Percentiles rank a stretch among this genome's conserved stretches.
Evolutionary conservation across 2,797 vertebrate species (phyloP).

Genomic region (Enteromius anoplus): DNA sequence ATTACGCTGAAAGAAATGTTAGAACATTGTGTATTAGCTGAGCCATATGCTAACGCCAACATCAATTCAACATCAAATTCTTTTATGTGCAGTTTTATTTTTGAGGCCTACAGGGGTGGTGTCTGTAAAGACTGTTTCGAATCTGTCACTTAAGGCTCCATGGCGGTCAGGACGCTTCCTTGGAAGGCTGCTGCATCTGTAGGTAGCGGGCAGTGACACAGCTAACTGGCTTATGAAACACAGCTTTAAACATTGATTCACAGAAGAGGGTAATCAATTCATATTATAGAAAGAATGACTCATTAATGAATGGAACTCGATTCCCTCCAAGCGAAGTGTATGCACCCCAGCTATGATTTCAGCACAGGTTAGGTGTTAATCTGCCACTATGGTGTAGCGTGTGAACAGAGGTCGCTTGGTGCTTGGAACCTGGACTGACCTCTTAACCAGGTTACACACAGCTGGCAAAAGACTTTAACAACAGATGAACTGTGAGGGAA

Average conservation of each 20-base stretch:
- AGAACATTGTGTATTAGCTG: neutral
- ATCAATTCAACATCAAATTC: neutral
- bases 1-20: neutral
- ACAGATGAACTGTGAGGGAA: neutral
- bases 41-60: neutral
- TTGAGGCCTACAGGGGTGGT: too few relatives aligned
- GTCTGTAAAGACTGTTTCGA: neutral
- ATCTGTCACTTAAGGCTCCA: neutral
- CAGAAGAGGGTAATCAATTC: conserved; percentile 13
- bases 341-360: neutral
- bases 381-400: neutral
- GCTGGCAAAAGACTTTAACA: conserved; percentile 3
- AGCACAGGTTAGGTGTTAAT: conserved; percentile 16
- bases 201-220: neutral
- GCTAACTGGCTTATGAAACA: neutral
- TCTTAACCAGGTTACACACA: neutral
- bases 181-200: neutral
- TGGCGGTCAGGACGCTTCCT: neutral
- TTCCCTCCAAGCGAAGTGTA: neutral
- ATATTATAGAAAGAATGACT: neutral
- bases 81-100: neutral
- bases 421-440: neutral
- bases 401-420: neutral
- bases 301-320: neutral
- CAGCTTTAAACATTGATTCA: neutral